Evolutionary conservation across 1,140 invertebrate species (phyloP).

Genomic region (Aphis gossypii): DNA sequence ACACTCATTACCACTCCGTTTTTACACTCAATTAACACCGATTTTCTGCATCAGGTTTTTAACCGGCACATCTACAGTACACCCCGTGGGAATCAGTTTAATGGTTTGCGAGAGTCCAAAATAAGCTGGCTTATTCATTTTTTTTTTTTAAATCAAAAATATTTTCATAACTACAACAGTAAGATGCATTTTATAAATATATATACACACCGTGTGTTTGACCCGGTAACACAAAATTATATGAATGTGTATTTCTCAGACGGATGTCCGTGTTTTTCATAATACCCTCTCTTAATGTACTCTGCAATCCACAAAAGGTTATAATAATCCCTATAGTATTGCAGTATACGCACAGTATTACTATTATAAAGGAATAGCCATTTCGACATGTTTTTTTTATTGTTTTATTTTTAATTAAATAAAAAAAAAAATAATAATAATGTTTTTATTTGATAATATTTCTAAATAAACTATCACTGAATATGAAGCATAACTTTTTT

Average conservation of each 20-base stretch:
- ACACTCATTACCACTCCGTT: not conserved
- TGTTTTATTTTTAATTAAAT: not conserved
- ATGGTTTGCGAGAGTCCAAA: not conserved
- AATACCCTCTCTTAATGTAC: not conserved
- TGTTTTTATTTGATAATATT: no score
- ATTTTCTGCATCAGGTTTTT: not conserved
- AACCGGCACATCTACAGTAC: not conserved
- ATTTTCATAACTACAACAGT: not conserved
- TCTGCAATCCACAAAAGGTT: not conserved
- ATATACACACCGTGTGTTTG: not conserved
- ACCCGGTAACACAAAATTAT: not conserved
- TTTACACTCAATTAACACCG: slow-evolving; percentile 11
- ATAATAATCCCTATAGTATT: not conserved
- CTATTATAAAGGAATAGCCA: not conserved
- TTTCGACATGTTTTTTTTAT: not conserved
- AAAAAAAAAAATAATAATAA: not conserved
- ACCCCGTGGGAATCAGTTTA: not conserved
- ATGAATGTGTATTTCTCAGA: not conserved
- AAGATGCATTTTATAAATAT: not conserved
- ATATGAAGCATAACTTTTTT: not conserved
- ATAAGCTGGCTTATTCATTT: not conserved
- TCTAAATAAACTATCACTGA: not conserved
- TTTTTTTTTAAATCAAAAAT: not conserved
- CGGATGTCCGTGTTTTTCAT: not conserved
- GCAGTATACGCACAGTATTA: not conserved